These are phyloP conservation scores for Drosophila nr. fundita DNA, from an alignment of 2,888 invertebrate species.

Conservation along the genomic window DNA sequence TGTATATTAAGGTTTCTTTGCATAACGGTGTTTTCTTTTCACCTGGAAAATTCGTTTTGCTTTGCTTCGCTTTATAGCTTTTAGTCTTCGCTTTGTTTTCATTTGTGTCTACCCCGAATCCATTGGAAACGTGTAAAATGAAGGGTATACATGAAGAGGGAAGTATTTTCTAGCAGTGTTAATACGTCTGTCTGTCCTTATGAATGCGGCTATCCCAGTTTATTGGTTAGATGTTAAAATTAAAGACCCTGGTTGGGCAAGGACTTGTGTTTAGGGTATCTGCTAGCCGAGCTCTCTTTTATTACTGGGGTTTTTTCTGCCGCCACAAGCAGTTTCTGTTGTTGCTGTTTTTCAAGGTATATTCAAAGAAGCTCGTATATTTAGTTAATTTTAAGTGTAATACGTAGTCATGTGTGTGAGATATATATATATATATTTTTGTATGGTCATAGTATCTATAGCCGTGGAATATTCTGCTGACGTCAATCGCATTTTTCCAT, in stretches of 20 bases:
- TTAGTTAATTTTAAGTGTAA: constrained; percentile 74
- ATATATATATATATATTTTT: constrained; percentile 4
- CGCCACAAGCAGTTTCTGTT: constrained; percentile 50
- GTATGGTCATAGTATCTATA: constrained; percentile 42
- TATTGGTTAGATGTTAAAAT: not conserved
- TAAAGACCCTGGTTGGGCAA: not conserved
- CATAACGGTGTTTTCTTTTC: constrained; percentile 47
- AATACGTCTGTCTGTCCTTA: not conserved
- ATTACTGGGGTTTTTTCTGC: constrained; percentile 46
- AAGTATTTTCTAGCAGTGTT: not conserved
- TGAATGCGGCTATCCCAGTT: not conserved
- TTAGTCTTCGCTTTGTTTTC: constrained; percentile 13
- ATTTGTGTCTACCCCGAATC: constrained; percentile 7
- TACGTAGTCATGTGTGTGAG: constrained; percentile 22
- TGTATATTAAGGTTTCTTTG: constrained; percentile 34
- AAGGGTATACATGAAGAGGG: not conserved
- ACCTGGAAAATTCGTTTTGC: constrained; percentile 57
- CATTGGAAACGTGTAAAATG: not conserved
- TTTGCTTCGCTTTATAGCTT: not conserved
- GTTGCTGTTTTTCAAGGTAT: constrained; percentile 49
- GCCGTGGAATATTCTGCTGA: constrained; percentile 77
- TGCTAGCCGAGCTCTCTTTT: not conserved
- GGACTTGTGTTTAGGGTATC: not conserved
- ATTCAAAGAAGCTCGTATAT: constrained; percentile 56
- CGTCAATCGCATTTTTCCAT: constrained; percentile 79